Base-by-base conservation (phyloP, 2,797 vertebrate genomes). In the Diplodus sargus region DNA sequence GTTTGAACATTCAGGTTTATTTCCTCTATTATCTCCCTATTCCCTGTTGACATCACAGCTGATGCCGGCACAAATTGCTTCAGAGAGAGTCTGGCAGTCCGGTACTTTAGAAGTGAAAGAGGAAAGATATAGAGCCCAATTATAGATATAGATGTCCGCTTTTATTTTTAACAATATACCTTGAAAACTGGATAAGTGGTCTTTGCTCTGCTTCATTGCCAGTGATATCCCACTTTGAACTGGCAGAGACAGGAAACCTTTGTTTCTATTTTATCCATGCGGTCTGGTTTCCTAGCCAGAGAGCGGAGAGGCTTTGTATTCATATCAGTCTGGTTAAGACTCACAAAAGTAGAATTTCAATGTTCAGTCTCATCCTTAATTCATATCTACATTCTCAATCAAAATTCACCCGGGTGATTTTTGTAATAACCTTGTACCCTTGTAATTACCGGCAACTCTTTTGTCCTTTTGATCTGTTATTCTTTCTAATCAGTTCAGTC, bases 361-460 rank as follows among this genome's bases (percentile, higher is more conserved):
- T 59, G 60, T 49, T 74, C 53, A 28, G 23, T 47, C 76, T 70
- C 22, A 78, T 85, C 62, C 82, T 54, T 87, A 74, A 87, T 88
- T 87, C 67, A 82, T 77, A 70, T 77, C 47, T 23, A 25, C 22
- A n/a, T 84, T 88, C 39, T 10, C 75, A 75, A 89, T 90, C 89
- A 81, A 81, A 78, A 84, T 83, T 70, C 45, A 84, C 75, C 54
- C 76, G 63, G 45, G 59, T 28, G 14, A 4, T 74, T 65, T 76
- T 78, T 70, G 15, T 58, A 43, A 66, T 45, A 11, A 79, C 47
- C 48, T 76, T 71, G 52, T 59, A 23, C n/a, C 23, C 77, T 51
- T 42, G 11, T 68, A 73, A 80, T 75, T 78, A 47, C 23, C 54
- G 34, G 3, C 23, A 23, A 28, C 15, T 68, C 10, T 25, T 53